Conservation (phyloP, 2,797 vertebrate species). For the Botia almorhae region DNA sequence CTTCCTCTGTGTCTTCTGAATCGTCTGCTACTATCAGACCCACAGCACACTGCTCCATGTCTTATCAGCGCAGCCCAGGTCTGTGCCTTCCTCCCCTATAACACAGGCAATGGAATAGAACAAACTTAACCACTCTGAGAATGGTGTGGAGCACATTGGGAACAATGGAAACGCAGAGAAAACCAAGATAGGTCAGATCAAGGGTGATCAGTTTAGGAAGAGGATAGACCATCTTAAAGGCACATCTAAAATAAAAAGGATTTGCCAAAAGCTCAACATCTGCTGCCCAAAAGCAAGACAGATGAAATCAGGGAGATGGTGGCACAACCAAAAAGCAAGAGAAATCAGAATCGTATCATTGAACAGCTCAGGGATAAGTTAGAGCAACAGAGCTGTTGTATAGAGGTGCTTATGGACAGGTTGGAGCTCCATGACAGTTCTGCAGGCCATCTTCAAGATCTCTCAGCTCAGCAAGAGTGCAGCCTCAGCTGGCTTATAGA, state of each 20-base stretch:
- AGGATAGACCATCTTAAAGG: conserved; percentile 3
- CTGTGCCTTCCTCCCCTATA: conserved; percentile 66
- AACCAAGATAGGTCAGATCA: conserved; percentile 22
- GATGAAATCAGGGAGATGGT: conserved; percentile 19
- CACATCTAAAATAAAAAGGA: conserved; percentile 26
- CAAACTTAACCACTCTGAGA: conserved; percentile 39
- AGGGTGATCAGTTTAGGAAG: conserved; percentile 24
- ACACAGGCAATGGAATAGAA: conserved; percentile 38
- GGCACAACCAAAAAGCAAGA: conserved; percentile 25
- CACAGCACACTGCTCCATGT: conserved; percentile 54
- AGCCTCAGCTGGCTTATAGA: conserved; percentile 41
- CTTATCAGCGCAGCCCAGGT: conserved; percentile 62
- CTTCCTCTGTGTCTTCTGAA: conserved; percentile 87
- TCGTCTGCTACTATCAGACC: conserved; percentile 82
- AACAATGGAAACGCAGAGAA: conserved; percentile 31
- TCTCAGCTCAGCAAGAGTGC: conserved; percentile 18
- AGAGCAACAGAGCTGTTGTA: not conserved
- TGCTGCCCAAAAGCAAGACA: conserved; percentile 31
- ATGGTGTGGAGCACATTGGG: conserved; percentile 31
- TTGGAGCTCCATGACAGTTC: conserved; percentile 47
- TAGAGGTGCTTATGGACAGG: conserved; percentile 59
- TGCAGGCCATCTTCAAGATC: conserved; percentile 30
- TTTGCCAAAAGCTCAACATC: conserved; percentile 11
- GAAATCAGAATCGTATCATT: conserved; percentile 4
- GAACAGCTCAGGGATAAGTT: conserved; percentile 41